Evolutionary conservation across 1,140 invertebrate species (phyloP), one percentile per base, ranked within the genome.

Genomic region (Prorops nasuta): DNA sequence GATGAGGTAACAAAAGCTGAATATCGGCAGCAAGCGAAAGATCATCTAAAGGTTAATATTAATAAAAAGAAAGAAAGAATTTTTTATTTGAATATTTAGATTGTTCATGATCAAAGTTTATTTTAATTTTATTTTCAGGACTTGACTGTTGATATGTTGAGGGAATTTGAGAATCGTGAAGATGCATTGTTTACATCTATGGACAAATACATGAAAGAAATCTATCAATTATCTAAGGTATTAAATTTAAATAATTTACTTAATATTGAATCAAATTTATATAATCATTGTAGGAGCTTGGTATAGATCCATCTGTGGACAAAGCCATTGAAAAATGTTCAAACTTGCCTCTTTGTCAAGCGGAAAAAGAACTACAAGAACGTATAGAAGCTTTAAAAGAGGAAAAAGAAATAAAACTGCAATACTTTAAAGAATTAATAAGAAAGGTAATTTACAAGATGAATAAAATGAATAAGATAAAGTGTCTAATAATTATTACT

Each of bases 131-230:
- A 38, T 28, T 28, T 28, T 10, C 10, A 67, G 67, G 51, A 56
- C 31, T 47, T 70, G n/a, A 60, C 64, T 54, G 58, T 56, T 21
- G 66, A 67, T 24, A 70, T 68, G 67, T 48, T 64, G 32, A 31
- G 41, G 3, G 68, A 71, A 45, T 57, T 56, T 10, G 50, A 52
- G 41, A 56, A 57, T 8, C 65, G 56, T 36, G 66, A 56, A 44
- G 40, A 50, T 10, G 34, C 42, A 39, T 49, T 70, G 10, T 28
- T 49, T 15, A 32, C 56, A 39, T 56, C 50, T 38, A 58, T 71
- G 1, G 60, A 59, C 39, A 1, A 50, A 12, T 32, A 59, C 7
- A 56, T 58, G 35, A 54, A 65, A 49, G 45, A 54, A 28, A 28
- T 60, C 24, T 28, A 47, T 32, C 57, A 52, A 40, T 40, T 68